Conservation (phyloP, 37 sponge, comb jelly and placozoan genomes). For the Aphrocallistes beatrix region DNA sequence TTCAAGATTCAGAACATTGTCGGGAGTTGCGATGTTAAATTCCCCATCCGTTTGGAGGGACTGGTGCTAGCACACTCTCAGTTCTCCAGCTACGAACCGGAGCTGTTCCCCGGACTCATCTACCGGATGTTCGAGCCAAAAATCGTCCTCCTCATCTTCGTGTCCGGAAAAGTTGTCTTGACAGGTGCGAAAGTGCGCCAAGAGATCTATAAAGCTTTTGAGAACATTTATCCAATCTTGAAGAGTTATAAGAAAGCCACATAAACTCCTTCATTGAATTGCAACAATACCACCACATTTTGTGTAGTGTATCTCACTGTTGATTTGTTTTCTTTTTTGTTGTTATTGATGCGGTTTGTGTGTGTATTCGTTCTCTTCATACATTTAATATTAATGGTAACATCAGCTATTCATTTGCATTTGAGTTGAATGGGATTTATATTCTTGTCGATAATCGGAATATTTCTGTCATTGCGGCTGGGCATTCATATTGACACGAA, state of each 20-base stretch:
- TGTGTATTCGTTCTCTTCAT: no score
- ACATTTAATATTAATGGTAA: no score
- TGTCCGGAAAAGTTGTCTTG: conserved; percentile 98
- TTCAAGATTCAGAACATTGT: conserved; percentile 99
- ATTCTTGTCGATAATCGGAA: no score
- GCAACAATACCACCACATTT: no score
- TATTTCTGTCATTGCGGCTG: no score
- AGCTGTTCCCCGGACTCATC: conserved; percentile 96
- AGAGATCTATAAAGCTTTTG: conserved; percentile 88
- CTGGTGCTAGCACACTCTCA: conserved; percentile 75
- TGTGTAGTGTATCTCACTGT: no score
- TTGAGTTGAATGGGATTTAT: no score
- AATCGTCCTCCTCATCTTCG: conserved; percentile 93
- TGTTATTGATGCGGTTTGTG: no score
- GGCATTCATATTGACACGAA: no score
- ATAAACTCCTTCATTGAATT: neutral
- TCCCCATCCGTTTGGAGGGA: conserved; percentile 92
- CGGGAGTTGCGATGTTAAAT: conserved; percentile 97
- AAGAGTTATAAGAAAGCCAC: conserved; percentile 76
- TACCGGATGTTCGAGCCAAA: conserved; percentile 92
- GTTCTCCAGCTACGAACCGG: conserved; percentile 98
- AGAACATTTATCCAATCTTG: conserved; percentile 93
- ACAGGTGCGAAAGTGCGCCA: conserved; percentile 88
- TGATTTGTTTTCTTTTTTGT: no score
- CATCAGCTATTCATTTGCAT: no score